Percentiles rank a stretch among this genome's conserved stretches.
Conservation (phyloP, 2,797 vertebrate species). For the Cynodonichthys magdalenae region DNA sequence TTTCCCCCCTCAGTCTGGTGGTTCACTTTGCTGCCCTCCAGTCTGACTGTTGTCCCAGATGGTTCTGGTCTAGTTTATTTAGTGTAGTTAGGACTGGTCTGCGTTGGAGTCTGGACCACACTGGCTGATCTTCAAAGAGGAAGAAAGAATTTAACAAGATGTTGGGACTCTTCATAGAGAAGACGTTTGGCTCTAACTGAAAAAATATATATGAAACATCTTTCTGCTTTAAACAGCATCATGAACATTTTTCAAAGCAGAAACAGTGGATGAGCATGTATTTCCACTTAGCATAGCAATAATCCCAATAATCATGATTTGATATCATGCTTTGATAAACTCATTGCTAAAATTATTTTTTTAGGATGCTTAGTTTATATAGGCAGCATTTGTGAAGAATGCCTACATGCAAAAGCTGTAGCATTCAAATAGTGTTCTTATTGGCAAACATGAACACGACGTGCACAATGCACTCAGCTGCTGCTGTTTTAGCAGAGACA, state of each 20-base stretch:
- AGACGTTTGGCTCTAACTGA: constrained; percentile 18
- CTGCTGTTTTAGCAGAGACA: constrained; percentile 46
- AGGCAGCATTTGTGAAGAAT: constrained; percentile 14
- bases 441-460: constrained; percentile 17
- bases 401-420: constrained; percentile 46
- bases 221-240: constrained; percentile 13
- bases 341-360: constrained; percentile 10
- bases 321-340: constrained; percentile 12
- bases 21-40: constrained; percentile 22
- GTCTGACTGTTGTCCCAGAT: constrained; percentile 14
- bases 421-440: constrained; percentile 24
- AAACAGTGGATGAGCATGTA: not conserved
- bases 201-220: constrained; percentile 22
- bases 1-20: not conserved
- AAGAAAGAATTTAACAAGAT: constrained; percentile 16
- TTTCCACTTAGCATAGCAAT: constrained; percentile 17
- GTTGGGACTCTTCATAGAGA: constrained; percentile 45
- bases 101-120: constrained; percentile 33
- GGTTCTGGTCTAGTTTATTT: constrained; percentile 34
- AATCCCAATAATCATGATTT: constrained; percentile 8
- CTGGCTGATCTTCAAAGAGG: constrained; percentile 23
- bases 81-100: constrained; percentile 34
- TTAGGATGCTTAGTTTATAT: constrained; percentile 7
- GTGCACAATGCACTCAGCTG: constrained; percentile 56
- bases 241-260: constrained; percentile 32